Percentiles rank a stretch among this genome's conserved stretches.
These are phyloP conservation scores for Aphaenogaster ashmeadi DNA, from an alignment of 1,140 invertebrate species.

Conservation along the genomic window DNA sequence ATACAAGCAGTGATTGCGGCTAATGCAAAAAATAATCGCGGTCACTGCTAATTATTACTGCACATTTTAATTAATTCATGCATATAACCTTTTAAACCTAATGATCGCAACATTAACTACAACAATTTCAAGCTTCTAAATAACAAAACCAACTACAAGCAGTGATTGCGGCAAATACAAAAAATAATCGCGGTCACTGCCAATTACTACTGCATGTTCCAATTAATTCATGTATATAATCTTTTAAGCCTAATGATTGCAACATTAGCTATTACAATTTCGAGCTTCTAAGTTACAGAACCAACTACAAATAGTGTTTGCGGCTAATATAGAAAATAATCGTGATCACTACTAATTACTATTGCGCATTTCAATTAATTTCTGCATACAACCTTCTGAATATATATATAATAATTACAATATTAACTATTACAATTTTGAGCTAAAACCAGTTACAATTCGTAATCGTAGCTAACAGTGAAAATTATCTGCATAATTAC, in stretches of 20 bases:
- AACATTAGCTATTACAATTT: neutral
- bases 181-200: neutral
- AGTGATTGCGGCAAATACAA: too few relatives aligned
- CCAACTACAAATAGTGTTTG: too few relatives aligned
- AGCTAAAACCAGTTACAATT: neutral
- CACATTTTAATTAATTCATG: too few relatives aligned
- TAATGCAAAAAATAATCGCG: too few relatives aligned
- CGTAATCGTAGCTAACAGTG: neutral
- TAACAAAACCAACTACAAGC: neutral
- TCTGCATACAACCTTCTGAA: too few relatives aligned
- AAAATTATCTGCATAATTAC: neutral
- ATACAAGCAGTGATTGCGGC: too few relatives aligned
- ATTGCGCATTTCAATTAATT: too few relatives aligned
- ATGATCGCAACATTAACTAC: neutral
- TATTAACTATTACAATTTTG: neutral
- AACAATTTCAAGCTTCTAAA: neutral
- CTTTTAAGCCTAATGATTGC: neutral
- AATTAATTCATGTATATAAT: neutral
- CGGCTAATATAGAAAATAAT: too few relatives aligned
- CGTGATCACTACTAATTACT: too few relatives aligned
- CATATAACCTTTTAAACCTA: neutral
- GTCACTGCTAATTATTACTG: too few relatives aligned
- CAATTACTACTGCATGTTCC: neutral
- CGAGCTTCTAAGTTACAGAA: neutral
- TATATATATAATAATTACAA: neutral